Evolutionary conservation across 2,888 invertebrate genomes (phyloP), one percentile per base, ranked within the genome.

Genomic region (Timandra comae): DNA sequence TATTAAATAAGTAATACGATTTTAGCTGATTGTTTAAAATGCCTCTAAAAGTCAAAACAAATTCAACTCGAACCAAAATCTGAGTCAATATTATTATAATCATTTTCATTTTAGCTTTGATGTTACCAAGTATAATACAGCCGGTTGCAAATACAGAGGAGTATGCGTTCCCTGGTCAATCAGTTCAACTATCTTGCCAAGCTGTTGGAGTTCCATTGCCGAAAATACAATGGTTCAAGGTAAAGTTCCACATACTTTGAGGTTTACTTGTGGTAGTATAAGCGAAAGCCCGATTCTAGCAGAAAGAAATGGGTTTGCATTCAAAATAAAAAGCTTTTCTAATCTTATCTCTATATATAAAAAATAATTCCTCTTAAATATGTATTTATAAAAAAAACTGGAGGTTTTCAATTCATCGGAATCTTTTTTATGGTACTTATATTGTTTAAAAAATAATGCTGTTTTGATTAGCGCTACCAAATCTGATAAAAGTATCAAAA

Each of bases 191-290:
- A 10, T 70, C 64, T 19, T 91, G 92, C 41, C 63, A 70, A 22
- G 89, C 86, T 1, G 58, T 58, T 21, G 90, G 89, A 2, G 85
- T 90, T 20, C 93, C 93, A 0, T 84, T 79, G 28, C 93, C 94
- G 0, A 63, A 44, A 1, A 82, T 94, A 1, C 67, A 63, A 0
- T 95, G 95, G 95, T 89, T 74, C 45, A 93, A 92, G 87, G 93
- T 91, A 86, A 62, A 59, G 53, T 16, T 9, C 9, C 1, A 2
- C 1, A 22, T 22, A 20, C 5, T 5, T 20, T 2, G 7, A 20
- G 20, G 7, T 20, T 20, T 20, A n/a, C n/a, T n/a, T 20, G 1
- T 20, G 7, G 6, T 20, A 20, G 20, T 2, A 20, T 20, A 20
- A 20, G 6, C 20, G 7, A 7, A 7, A 20, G 20, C 5, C 20